Base-by-base conservation (phyloP, 2,888 invertebrate genomes). In the Nemurella pictetii region DNA sequence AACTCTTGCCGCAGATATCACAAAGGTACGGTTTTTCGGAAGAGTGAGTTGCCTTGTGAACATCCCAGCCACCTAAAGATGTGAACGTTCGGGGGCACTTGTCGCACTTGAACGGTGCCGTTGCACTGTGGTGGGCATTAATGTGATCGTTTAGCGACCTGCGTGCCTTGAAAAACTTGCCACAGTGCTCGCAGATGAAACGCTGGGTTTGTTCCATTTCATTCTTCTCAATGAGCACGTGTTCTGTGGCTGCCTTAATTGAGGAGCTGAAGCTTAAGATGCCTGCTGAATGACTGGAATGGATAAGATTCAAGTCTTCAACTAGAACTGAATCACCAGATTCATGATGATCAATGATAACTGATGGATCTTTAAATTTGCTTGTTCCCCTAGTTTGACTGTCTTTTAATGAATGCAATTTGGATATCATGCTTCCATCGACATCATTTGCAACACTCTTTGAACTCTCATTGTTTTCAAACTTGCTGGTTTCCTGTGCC, bases 1-100 rank as follows among this genome's bases (percentile, higher is more conserved):
- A 90, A 75, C 89, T 88, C 86, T 90, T 90, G 0, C 90, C 90
- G 85, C 90, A 90, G n/a, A 89, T 80, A 87, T 90, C 89, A 85
- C 90, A 90, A 0, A 90, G 86, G 84, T 88, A 89, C 0, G 89
- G 89, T 0, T 86, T 86, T 80, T 87, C 87, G 0, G 78, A 85
- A 12, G 86, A 86, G 84, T 87, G 90, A 30, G 89, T 89, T 4
- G 89, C 89, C 84, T 88, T 88, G 84, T 90, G 89, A 83, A 90
- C 88, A 85, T 89, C 89, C 32, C 89, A 87, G 80, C 89, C 89
- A 4, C 89, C 88, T 88, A 89, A 88, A 84, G 89, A 89, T 27
- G 88, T 88, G 36, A 89, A 90, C 12, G 87, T 86, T 87, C 88
- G 89, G 27, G 89, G 88, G 78, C 90, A 90, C 5, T 87, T 84